phyloP scores from a whole-genome alignment of 1,140 invertebrate genomes.

The Acarapis woodi region DNA sequence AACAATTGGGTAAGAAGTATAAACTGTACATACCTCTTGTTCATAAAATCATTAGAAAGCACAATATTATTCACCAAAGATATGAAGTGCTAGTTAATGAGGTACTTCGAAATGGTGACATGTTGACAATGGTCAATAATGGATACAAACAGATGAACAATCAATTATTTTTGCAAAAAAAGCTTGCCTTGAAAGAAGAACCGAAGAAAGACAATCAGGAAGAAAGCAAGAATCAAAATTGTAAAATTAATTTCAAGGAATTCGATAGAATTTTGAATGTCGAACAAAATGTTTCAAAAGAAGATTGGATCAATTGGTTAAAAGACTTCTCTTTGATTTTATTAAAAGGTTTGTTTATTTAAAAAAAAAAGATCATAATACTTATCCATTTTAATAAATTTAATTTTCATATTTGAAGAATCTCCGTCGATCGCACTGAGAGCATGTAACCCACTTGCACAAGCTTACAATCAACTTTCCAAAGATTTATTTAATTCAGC shows the following conservation, averaged over 20 bases:
- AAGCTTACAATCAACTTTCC: constrained; percentile 71
- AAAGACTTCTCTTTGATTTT: no score
- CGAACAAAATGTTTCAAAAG: constrained; percentile 53
- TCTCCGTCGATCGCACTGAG: constrained; percentile 78
- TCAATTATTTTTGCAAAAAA: not conserved
- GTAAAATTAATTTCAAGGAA: constrained; percentile 1
- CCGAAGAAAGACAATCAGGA: not conserved
- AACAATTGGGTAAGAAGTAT: constrained; percentile 64
- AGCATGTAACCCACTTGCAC: constrained; percentile 63
- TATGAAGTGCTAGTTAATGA: constrained; percentile 35
- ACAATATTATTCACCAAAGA: constrained; percentile 44
- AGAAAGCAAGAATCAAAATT: not conserved
- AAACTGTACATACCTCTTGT: constrained; percentile 73
- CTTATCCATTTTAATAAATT: no score
- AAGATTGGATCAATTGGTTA: constrained; percentile 96
- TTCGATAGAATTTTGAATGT: constrained; percentile 11
- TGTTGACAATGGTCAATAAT: constrained; percentile 19
- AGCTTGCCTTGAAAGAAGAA: not conserved
- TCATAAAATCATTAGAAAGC: constrained; percentile 45
- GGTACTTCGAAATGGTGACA: constrained; percentile 20
- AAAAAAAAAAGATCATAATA: no score
- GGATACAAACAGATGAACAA: constrained; percentile 17
- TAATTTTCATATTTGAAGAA: constrained; percentile 74
- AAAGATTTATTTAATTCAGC: constrained; percentile 92
- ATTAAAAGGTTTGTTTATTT: no score